Conservation (phyloP, 2,797 vertebrate genomes). For the Hippoglossus hippoglossus region DNA sequence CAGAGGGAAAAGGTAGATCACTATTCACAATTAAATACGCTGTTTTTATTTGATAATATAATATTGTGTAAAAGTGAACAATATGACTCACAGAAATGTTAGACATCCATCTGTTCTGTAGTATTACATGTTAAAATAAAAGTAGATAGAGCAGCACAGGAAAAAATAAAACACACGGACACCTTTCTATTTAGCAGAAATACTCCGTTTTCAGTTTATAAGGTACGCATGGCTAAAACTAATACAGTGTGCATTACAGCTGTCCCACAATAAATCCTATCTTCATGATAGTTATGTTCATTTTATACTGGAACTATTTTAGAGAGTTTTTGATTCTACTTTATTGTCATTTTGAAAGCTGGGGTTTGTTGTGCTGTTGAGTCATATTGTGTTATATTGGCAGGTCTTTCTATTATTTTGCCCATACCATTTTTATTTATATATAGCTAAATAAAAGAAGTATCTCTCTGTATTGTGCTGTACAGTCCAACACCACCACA, state of each 20-base stretch:
- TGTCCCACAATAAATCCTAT: neutral
- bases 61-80: neutral
- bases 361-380: neutral
- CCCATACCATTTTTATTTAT: neutral
- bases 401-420: neutral
- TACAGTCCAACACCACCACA: neutral
- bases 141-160: neutral
- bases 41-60: slow-evolving; percentile 1
- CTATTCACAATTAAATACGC: neutral
- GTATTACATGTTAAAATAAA: neutral
- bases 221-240: neutral
- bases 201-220: neutral
- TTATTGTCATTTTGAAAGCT: neutral
- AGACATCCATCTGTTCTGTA: slow-evolving; percentile 1
- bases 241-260: neutral
- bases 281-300: neutral
- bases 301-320: neutral
- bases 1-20: slow-evolving; percentile 71
- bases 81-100: neutral
- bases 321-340: neutral
- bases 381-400: neutral
- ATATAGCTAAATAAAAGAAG: too few species aligned
- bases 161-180: neutral
- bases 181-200: neutral
- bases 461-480: too few species aligned